Conservation (phyloP, 2,888 invertebrate species). For the Scaptomyza reducta region DNA sequence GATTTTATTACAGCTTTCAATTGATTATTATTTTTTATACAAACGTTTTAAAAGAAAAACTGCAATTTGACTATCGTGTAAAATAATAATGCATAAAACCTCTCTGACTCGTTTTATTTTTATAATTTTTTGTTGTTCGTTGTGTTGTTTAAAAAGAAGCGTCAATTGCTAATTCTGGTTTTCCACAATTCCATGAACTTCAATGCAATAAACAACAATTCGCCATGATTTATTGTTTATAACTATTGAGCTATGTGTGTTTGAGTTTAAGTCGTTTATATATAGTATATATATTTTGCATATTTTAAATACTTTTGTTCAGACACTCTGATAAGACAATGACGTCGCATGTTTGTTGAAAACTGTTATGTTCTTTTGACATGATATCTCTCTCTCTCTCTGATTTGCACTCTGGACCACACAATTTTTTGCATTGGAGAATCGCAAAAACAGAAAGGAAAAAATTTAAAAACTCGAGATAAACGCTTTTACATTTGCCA, state of each 20-base stretch:
- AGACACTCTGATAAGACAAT: constrained; percentile 30
- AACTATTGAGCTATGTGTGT: constrained; percentile 9
- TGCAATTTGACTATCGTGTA: constrained; percentile 27
- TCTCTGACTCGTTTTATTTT: not conserved
- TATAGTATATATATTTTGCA: constrained; percentile 10
- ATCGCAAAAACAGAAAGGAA: constrained; percentile 14
- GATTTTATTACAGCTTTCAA: not conserved
- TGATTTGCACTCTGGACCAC: constrained; percentile 43
- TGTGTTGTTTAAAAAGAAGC: constrained; percentile 9
- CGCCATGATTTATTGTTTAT: constrained; percentile 8
- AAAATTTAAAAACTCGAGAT: constrained; percentile 29
- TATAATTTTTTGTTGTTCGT: not conserved
- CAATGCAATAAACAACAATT: constrained; percentile 30
- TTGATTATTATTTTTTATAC: constrained; percentile 10
- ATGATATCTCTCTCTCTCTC: constrained; percentile 27
- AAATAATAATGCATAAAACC: not conserved
- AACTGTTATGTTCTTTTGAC: constrained; percentile 29
- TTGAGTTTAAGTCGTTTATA: not conserved
- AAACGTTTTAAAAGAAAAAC: constrained; percentile 16
- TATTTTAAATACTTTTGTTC: constrained; percentile 18
- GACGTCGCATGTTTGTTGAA: constrained; percentile 34
- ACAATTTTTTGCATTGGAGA: constrained; percentile 14
- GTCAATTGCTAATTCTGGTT: constrained; percentile 23
- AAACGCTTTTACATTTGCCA: constrained; percentile 16
- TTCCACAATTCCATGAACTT: constrained; percentile 35